Base-by-base conservation (phyloP, 35 echinoderm and acorn worm species). In the Ophioderma brevispina region DNA sequence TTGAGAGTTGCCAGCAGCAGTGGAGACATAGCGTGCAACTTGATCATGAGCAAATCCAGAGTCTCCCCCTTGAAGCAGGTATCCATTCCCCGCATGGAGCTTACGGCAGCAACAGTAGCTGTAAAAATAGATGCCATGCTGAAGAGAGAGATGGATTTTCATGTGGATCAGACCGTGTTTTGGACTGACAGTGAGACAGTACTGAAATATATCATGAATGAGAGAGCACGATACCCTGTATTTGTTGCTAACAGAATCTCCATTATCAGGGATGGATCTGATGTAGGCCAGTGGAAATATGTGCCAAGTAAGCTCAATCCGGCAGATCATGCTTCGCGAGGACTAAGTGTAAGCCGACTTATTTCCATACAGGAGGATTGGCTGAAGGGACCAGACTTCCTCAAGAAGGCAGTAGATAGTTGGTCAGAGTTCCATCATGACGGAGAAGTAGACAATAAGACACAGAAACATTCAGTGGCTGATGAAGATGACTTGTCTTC, bases 11-110 rank as follows among this genome's bases (percentile, higher is more conserved):
- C 85, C 3, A 84, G 77, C 79, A 55, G 35, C 13, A 81, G 64
- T 33, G 59, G 39, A 32, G 80, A 94, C 25, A 78, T 86, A 23
- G 52, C 75, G 5, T 82, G 75, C 79, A 21, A 38, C 31, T 84
- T 82, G 23, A 63, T 82, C 36, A 75, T 84, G 25, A 32, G 32
- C 21, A 82, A 84, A 38, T 38, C 36, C 23, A 79, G 85, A 77
- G 85, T 87, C 25, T 40, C 85, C 55, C 93, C 88, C 1, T 37
- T 95, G 59, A 95, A 91, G 76, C 76, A 91, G 32, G 42, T 87
- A 0, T 87, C 76, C 17, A 87, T 92, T 43, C 91, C 84, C 56
- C 35, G 91, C 36, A 40, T 92, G 31, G 84, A 92, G 36, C 41
- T 92, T 32, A 75, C 91, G 31, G 91, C 91, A 40, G 84, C 84